Percentiles rank a stretch among this genome's conserved stretches.
These are phyloP conservation scores for Rhea pennata DNA, from an alignment of 2,113 vertebrate species.

Conservation along the genomic window DNA sequence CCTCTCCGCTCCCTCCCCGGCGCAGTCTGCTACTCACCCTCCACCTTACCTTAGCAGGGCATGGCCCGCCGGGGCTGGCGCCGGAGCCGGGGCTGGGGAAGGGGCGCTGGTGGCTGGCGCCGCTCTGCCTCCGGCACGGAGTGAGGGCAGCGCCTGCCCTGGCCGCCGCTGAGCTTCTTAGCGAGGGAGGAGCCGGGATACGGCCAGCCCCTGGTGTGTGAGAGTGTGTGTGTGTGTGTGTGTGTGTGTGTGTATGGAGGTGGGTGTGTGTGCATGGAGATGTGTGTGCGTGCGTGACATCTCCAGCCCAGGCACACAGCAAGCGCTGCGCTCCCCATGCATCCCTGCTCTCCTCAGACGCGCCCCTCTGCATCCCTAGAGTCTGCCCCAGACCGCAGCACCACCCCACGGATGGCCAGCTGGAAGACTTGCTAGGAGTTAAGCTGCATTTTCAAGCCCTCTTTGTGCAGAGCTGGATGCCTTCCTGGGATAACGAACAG, in stretches of 20 bases:
- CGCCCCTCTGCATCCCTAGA: background rate
- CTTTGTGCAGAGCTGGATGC: rapidly evolving
- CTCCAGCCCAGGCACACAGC: background rate
- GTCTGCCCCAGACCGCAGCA: background rate
- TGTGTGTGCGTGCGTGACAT: background rate
- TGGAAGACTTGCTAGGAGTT: background rate
- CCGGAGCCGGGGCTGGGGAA: background rate
- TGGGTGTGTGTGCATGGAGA: background rate
- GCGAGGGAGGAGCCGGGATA: slow-evolving; percentile 46
- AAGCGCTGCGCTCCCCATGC: rapidly evolving
- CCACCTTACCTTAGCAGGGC: slow-evolving; percentile 26
- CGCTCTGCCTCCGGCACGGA: background rate
- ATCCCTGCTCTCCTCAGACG: rapidly evolving
- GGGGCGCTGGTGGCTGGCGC: background rate
- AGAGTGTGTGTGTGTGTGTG: background rate
- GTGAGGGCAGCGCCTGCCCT: slow-evolving; percentile 23
- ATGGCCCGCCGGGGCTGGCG: background rate
- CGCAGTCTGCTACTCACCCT: background rate
- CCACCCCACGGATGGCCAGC: background rate
- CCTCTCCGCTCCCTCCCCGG: background rate
- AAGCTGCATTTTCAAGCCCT: background rate
- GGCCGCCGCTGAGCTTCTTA: slow-evolving; percentile 41
- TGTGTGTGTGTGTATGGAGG: background rate
- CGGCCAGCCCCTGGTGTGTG: background rate
- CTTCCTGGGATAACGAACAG: background rate